Base-by-base conservation (phyloP, 2,888 invertebrate species). In the Fragum fragum region DNA sequence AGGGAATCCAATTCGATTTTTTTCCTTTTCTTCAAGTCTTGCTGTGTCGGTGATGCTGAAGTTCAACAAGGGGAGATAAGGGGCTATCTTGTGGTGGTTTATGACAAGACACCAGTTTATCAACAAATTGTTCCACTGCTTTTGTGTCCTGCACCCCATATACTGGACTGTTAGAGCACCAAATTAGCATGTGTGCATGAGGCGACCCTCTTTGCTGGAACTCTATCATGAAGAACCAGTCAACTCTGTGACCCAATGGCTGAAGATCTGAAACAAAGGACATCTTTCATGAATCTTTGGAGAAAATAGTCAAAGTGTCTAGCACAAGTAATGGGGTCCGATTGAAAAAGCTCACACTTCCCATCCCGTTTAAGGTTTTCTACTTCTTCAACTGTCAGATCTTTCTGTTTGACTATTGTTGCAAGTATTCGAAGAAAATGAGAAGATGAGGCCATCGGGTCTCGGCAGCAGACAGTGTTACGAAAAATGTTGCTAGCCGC, bases 121-220 rank as follows among this genome's bases (percentile, higher is more conserved):
- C 78, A 36, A 81, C 57, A 74, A 85, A 83, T 18, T 57, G 26
- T 21, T 23, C n/a, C 14, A 26, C 21, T 29, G 14, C 36, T 61
- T 61, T 14, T 32, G n/a, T 29, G 29, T 32, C 29, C 9, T 29
- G 11, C 7, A 14, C 29, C 16, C 29, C 47, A 18, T 23, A 57
- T 26, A 14, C 14, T 14, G 77, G 82, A 14, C 80, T 55, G 77
- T 75, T 26, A 69, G 82, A 36, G 14, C 70, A 29, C 82, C 80
- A 85, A 11, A 85, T 21, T 16, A 85, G 3, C 75, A 76, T 75
- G 57, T 86, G 80, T 21, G 73, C 72, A 55, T 82, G 85, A n/a
- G 83, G 81, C 1, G 74, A 81, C 80, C 86, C 85, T 26, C 85
- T 66, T 59, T 68, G 47, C 66, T 87, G 87, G 57, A 83, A 85